Base-by-base conservation (phyloP, 2,113 vertebrate species). In the Verasper variegatus region DNA sequence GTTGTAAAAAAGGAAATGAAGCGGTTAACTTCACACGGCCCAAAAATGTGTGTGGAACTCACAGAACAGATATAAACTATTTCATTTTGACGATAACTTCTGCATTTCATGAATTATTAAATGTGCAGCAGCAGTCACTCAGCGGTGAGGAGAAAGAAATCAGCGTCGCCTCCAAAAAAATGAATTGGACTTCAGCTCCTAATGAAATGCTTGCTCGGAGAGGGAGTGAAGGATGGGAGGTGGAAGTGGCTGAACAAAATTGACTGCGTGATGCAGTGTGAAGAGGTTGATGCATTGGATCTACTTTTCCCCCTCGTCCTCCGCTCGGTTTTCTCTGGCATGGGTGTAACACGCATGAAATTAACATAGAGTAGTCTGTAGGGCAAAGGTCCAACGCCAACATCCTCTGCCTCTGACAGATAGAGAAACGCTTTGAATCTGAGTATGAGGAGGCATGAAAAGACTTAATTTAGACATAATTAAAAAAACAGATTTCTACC, bases 41-140 rank as follows among this genome's bases (percentile, higher is more conserved):
- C 9, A 68, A 57, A 54, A 57, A 58, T 18, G 23, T 31, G 54
- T 68, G 66, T 55, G 71, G 37, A 23, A 14, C 4, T 0, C 71
- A 74, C 5, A 23, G 35, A 12, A 82, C 5, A 3, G 24, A 47
- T 27, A 74, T 76, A 64, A 61, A 74, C 27, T 67, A 64, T 80
- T 40, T 6, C 24, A 45, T 73, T 77, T 31, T 57, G 58, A 76
- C 64, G 52, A 49, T 5, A 70, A 63, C 49, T 72, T 81, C 9
- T 73, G 60, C n/a, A 13, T 81, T 65, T 76, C 68, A 76, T 85
- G 58, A 83, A 81, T 78, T 87, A 78, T 78, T 87, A 67, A 89
- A 78, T 71, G 65, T 52, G 26, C 49, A 72, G 80, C 86, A 74
- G 73, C 71, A 88, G 65, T 81, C 76, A 74, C 66, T 83, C 66